phyloP scores from a whole-genome alignment of 1,140 invertebrate genomes.

The Leptinotarsa undecemlineata region DNA sequence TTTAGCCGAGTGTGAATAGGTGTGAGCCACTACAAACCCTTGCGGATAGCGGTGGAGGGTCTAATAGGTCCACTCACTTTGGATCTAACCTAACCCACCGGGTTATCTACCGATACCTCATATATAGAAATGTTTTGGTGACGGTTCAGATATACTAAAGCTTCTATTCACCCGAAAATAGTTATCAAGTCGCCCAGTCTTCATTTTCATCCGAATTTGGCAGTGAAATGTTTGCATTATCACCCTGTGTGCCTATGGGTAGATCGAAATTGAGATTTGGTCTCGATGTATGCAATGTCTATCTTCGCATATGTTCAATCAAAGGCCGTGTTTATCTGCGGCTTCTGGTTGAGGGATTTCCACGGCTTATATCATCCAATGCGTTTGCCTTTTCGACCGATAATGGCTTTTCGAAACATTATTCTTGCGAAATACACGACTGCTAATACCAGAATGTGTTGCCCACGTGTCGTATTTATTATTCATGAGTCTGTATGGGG shows the following conservation, averaged over 20 bases:
- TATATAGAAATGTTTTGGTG: too few relatives aligned
- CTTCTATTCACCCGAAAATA: too few relatives aligned
- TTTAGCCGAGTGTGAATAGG: too few relatives aligned
- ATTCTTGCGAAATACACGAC: neutral
- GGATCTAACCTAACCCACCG: too few relatives aligned
- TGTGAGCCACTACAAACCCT: too few relatives aligned
- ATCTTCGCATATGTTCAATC: constrained; percentile 21
- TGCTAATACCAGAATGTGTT: neutral
- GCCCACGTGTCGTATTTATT: neutral
- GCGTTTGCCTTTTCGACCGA: constrained; percentile 21
- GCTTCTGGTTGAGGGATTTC: constrained; percentile 19
- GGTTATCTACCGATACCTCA: too few relatives aligned
- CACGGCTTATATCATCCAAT: constrained; percentile 13
- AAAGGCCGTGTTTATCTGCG: constrained; percentile 12
- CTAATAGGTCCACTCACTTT: too few relatives aligned
- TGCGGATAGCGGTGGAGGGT: too few relatives aligned
- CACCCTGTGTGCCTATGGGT: neutral
- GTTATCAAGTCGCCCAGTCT: too few relatives aligned
- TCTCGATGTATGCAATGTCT: neutral
- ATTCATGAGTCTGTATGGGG: too few relatives aligned
- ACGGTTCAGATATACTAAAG: too few relatives aligned
- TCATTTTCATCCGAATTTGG: too few relatives aligned
- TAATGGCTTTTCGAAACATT: constrained; percentile 22
- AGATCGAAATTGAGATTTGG: neutral
- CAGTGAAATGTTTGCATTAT: neutral